Percentiles rank a stretch among this genome's conserved stretches.
Evolutionary conservation across 1,140 invertebrate genomes (phyloP).

Genomic region (Cotesia vestalis): DNA sequence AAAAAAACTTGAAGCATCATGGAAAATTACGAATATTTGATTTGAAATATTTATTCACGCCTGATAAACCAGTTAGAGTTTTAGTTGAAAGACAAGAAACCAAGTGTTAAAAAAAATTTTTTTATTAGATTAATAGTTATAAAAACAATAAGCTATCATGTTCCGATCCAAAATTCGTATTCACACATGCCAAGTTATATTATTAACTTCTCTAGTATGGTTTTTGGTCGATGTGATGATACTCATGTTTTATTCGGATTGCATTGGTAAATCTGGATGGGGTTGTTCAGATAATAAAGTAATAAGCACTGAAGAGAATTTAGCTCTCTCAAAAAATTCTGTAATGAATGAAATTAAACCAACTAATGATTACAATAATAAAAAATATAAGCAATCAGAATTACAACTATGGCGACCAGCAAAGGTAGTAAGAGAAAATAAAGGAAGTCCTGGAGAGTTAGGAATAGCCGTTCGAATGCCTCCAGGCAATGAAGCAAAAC

Average conservation of each 20-base stretch:
- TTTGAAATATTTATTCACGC: constrained; percentile 2
- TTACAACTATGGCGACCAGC: constrained; percentile 79
- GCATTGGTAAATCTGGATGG: constrained; percentile 76
- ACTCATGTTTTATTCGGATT: constrained; percentile 94
- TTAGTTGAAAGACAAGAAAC: constrained; percentile 9
- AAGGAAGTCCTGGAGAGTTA: constrained; percentile 84
- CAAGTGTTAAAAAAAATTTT: constrained; percentile 55
- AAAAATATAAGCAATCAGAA: constrained; percentile 56
- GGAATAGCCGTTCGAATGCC: constrained; percentile 89
- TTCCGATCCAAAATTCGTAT: constrained; percentile 87
- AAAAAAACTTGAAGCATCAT: constrained; percentile 13
- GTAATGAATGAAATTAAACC: constrained; percentile 33
- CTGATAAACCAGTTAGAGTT: constrained; percentile 21
- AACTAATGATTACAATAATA: constrained; percentile 39
- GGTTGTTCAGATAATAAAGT: constrained; percentile 64
- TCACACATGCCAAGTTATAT: constrained; percentile 93
- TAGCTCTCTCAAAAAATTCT: constrained; percentile 34
- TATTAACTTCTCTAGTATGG: constrained; percentile 95
- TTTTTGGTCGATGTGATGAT: constrained; percentile 91
- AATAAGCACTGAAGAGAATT: constrained; percentile 36
- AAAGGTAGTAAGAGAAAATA: constrained; percentile 73
- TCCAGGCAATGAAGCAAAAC: constrained; percentile 81
- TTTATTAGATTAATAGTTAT: constrained; percentile 31
- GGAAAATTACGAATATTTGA: constrained; percentile 4
- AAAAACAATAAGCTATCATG: constrained; percentile 67